A percentile compares a stretch with the other conserved stretches of the same genome.
Evolutionary conservation across 2,888 invertebrate genomes (phyloP).

Genomic region (Portevinia maculata): DNA sequence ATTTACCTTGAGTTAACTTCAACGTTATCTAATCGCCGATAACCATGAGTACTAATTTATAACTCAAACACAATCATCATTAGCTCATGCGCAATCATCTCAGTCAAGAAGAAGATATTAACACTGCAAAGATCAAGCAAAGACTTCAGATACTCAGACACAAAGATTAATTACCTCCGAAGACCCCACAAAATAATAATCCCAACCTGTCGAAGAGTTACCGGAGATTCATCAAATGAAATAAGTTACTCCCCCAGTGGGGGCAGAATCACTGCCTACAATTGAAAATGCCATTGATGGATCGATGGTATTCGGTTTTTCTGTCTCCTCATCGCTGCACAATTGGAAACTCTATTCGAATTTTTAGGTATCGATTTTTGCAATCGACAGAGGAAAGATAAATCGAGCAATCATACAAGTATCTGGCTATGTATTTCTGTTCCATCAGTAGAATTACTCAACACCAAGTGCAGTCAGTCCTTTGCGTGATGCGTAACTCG

Average conservation of each 20-base stretch:
- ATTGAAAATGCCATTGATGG: constrained; percentile 43
- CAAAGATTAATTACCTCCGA: constrained; percentile 55
- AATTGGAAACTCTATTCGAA: constrained; percentile 58
- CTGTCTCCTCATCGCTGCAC: constrained; percentile 32
- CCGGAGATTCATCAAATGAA: constrained; percentile 51
- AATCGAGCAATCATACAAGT: constrained; percentile 43
- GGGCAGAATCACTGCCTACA: constrained; percentile 6
- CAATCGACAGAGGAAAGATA: constrained; percentile 56
- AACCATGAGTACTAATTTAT: constrained; percentile 36
- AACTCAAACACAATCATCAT: constrained; percentile 24
- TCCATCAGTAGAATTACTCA: constrained; percentile 34
- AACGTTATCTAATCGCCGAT: constrained; percentile 44
- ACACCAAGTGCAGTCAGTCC: constrained; percentile 43
- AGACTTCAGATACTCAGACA: background rate
- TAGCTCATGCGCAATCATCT: constrained; percentile 13
- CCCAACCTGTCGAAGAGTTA: constrained; percentile 58
- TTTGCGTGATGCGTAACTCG: constrained; percentile 64
- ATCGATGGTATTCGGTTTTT: constrained; percentile 9
- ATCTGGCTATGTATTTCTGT: background rate
- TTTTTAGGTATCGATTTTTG: constrained; percentile 68
- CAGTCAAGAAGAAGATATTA: constrained; percentile 15
- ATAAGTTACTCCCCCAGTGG: constrained; percentile 11
- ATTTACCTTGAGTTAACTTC: constrained; percentile 54
- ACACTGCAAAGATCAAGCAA: constrained; percentile 27
- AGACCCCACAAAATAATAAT: constrained; percentile 31